Conservation (phyloP, 2,113 vertebrate genomes). For the Atractosteus spatula region DNA sequence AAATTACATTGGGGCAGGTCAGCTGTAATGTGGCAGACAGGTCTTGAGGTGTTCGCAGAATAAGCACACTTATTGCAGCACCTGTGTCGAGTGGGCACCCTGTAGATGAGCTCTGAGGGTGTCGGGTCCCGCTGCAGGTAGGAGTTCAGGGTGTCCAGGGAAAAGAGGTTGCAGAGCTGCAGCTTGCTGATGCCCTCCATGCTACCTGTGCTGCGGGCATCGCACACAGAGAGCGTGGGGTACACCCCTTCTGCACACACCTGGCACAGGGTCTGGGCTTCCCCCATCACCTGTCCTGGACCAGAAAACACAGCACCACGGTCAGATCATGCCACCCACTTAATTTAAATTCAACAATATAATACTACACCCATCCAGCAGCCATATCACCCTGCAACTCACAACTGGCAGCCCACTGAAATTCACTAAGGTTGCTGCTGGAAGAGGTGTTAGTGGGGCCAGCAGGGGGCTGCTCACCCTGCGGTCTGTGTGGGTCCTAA, state of each 20-base stretch:
- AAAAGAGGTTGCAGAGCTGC: conserved; percentile 81
- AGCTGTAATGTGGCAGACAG: no score
- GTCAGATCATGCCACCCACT: no score
- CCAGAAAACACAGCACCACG: conserved; percentile 15
- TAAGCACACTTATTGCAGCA: conserved; percentile 24
- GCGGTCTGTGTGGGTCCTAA: no score
- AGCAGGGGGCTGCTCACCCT: no score
- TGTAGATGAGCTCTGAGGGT: conserved; percentile 67
- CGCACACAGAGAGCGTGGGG: conserved; percentile 70
- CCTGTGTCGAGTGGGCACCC: conserved; percentile 77
- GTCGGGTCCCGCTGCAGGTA: conserved; percentile 65
- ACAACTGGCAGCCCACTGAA: no score
- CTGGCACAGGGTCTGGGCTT: conserved; percentile 58
- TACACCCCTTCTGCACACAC: conserved; percentile 67
- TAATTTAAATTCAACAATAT: no score
- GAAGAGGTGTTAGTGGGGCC: no score
- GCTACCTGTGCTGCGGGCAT: conserved; percentile 63
- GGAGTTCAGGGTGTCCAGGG: conserved; percentile 77
- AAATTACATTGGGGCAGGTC: no score
- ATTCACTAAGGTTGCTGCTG: no score
- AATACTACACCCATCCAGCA: no score
- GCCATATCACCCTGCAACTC: no score
- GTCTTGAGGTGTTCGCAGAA: no score
- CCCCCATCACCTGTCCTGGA: conserved; percentile 18
- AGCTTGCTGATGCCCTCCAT: conserved; percentile 62